Base-by-base conservation (phyloP, 2,797 vertebrate species). In the Microhierax caerulescens region DNA sequence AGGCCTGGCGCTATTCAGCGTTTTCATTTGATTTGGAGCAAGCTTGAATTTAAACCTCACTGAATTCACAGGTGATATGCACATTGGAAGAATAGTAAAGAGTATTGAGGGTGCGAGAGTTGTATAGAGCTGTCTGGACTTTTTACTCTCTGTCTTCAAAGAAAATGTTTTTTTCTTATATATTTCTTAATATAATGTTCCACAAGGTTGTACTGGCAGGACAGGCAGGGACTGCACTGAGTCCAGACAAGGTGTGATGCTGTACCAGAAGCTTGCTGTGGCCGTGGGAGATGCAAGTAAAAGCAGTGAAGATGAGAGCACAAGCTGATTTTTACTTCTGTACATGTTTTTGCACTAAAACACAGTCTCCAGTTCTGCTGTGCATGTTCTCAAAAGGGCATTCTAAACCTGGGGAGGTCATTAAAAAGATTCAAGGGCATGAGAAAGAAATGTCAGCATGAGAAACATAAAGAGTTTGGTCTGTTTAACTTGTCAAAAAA, bases 401-500 rank as follows among this genome's bases (percentile, higher is more conserved):
- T 87, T 94, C 73, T 72, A 94, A 93, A 90, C 32, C 36, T 70
- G 28, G 20, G 30, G 36, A 91, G 24, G 48, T 87, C 53, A 45
- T 69, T 76, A 43, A 22, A 92, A 79, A 77, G 51, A 60, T 70
- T 90, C 28, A 92, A 88, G 84, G 41, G 48, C 60, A 53, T 48
- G 60, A 73, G 53, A 15, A 90, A 72, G 88, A 84, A 84, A 50
- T 4, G 30, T 47, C 63, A 54, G 70, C 25, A 24, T 87, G 63
- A 89, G 80, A 85, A 93, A 45, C 47, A 57, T 11, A 39, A 85
- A 91, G 72, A 88, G 64, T 56, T 96, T n/a, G 23, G 43, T 79
- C 70, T 88, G 74, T 93, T 95, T 89, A 85, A 80, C 75, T 85
- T 91, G 73, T 95, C 91, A 95, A 20, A 87, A 63, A 64, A 91